Evolutionary conservation across 2,113 vertebrate species (phyloP), one percentile per base, ranked within the genome.

Genomic region (Sinocyclocheilus rhinocerous): DNA sequence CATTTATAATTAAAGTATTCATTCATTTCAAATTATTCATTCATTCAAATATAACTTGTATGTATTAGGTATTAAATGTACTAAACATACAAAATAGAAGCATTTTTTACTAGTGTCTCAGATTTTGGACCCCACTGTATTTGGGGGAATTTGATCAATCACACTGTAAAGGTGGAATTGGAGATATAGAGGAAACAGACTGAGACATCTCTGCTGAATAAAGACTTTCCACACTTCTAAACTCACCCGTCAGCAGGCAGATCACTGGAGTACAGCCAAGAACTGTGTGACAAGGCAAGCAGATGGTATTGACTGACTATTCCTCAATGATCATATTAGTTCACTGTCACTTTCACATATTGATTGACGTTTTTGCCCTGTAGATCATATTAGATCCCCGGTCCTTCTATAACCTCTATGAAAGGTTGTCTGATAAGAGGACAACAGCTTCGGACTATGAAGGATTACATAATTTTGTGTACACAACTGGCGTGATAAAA

Each of bases 131-230:
- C 33, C 20, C 5, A 48, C 42, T 75, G 42, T 75, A 39, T 72
- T 22, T 11, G 36, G 22, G 16, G n/a, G 55, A n/a, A 85, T 59
- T 0, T 36, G 88, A 91, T 91, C 86, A 92, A 93, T 93, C 86
- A 82, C 52, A 72, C 65, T 65, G 84, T 89, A 93, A 87, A 76
- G 42, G 72, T 75, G 42, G 2, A 45, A 24, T 22, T 45, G 70
- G 42, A 88, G 89, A 86, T 87, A 88, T 90, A 48, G 84, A 86
- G 91, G 90, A 92, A 93, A 91, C 76, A 72, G 67, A 90, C 80
- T 57, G 9, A 81, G 86, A 89, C 90, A 91, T 87, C 85, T 91
- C 52, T 93, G 92, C 91, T 93, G 90, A 94, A 87, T 90, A 89
- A 85, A 91, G 89, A 89, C 83, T 91, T 87, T 88, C 72, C 33